Percentiles rank a stretch among this genome's conserved stretches.
phyloP scores from a whole-genome alignment of 2,888 invertebrate genomes.

The Bimastos eiseni region DNA sequence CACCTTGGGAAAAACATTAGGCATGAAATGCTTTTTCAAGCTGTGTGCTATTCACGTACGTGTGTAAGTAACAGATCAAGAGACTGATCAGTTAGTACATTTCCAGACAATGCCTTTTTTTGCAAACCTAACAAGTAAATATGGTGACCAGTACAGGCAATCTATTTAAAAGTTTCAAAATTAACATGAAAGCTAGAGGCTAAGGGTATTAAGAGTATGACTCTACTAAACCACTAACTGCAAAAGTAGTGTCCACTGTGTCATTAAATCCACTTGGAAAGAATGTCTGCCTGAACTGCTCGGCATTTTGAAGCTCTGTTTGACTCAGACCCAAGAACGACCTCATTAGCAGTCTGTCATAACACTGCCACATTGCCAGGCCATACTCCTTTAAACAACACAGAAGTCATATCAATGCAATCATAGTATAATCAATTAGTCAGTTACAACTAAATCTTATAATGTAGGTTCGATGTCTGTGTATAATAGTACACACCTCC shows the following conservation, averaged over 20 bases:
- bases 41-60: background rate
- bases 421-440: background rate
- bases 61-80: background rate
- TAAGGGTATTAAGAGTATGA: background rate
- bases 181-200: background rate
- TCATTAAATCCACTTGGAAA: constrained; percentile 56
- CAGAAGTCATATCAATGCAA: background rate
- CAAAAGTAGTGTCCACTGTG: constrained; percentile 55
- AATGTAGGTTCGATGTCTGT: background rate
- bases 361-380: constrained; percentile 60
- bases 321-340: constrained; percentile 55
- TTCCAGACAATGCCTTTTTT: background rate
- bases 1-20: background rate
- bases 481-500: background rate
- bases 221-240: constrained; percentile 49
- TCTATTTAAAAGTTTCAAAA: background rate
- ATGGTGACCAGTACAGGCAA: background rate
- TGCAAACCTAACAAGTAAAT: background rate
- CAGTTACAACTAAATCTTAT: background rate
- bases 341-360: constrained; percentile 56
- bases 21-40: background rate
- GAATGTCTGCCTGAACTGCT: constrained; percentile 54
- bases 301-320: constrained; percentile 54
- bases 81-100: background rate
- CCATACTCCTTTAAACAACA: constrained; percentile 54